A percentile compares a stretch with the other conserved stretches of the same genome.
phyloP scores from a whole-genome alignment of 92 coral and sea anemone species.

The Porites rus region DNA sequence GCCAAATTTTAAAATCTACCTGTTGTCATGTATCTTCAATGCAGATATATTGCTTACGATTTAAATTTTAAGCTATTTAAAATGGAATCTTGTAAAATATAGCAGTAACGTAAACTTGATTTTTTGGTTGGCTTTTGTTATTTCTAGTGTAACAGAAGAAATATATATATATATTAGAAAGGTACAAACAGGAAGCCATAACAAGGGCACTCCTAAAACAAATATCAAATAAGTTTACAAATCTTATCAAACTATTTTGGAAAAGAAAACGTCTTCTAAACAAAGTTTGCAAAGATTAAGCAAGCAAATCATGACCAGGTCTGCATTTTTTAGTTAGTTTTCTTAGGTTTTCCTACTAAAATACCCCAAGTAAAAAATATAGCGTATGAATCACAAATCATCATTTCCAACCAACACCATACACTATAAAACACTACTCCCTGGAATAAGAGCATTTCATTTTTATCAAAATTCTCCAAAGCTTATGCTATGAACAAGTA shows the following conservation, averaged over 20 bases:
- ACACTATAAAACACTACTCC: neutral
- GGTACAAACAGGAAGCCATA: slow-evolving; percentile 7
- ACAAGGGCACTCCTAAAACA: neutral
- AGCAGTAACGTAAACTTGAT: neutral
- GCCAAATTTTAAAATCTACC: no score
- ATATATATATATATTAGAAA: neutral
- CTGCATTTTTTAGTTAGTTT: neutral
- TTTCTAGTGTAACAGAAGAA: neutral
- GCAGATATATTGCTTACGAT: neutral
- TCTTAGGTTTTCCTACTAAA: slow-evolving; percentile 37
- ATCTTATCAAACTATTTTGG: neutral
- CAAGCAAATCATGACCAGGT: neutral
- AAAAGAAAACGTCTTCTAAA: neutral
- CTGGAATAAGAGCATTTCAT: slow-evolving; percentile 13
- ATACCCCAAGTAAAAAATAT: slow-evolving; percentile 74
- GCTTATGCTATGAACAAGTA: slow-evolving; percentile 15
- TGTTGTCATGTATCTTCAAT: neutral
- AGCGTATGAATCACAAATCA: slow-evolving; percentile 59
- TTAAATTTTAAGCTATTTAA: neutral
- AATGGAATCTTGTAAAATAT: neutral
- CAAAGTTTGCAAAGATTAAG: neutral
- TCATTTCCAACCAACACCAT: neutral
- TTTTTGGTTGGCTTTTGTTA: neutral
- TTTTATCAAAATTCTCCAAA: neutral
- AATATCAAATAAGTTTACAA: slow-evolving; percentile 22